Evolutionary conservation across 2,113 vertebrate genomes (phyloP), one percentile per base, ranked within the genome.

Genomic region (Delphinus delphis): DNA sequence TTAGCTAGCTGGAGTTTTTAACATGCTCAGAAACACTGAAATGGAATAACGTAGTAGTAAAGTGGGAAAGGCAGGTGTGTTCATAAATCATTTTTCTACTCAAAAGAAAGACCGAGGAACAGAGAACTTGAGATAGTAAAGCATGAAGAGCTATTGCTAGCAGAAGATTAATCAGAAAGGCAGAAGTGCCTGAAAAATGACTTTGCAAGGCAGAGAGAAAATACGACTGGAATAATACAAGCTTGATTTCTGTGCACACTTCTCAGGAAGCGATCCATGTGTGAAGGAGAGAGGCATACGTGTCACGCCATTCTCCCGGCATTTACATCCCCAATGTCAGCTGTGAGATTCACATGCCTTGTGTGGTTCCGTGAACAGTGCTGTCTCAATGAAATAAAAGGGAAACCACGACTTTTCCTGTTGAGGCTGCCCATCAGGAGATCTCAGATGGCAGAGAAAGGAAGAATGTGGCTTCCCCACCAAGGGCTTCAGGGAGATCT

Each of bases 121-220:
- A 80, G 41, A 92, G 38, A 92, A 60, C 33, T 53, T 23, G 83
- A 96, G 79, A 96, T 2, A 89, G 79, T 18, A 96, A 91, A 87
- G 68, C 83, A 74, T 21, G 55, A 93, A 88, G 62, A 67, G 31
- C 38, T 73, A 62, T 23, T 53, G 60, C 26, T 58, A 93, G 67
- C 44, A 79, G 31, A 81, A 91, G 50, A 91, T 82, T 68, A 94
- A 96, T 96, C 76, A 88, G 71, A 93, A 91, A 94, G 60, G 38
- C 77, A 96, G 71, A 77, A 21, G 47, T 28, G 31, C 36, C 82
- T 97, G 92, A 62, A 77, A 81, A 85, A 28, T 26, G 15, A 71
- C 55, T 93, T 18, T 79, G 50, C 63, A 36, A 70, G n/a, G 41
- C 71, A 79, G 62, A 44, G 20, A 88, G 58, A 91, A 96, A 77